Evolutionary conservation across 1,140 invertebrate species (phyloP), one percentile per base, ranked within the genome.

Genomic region (Trialeurodes vaporariorum): DNA sequence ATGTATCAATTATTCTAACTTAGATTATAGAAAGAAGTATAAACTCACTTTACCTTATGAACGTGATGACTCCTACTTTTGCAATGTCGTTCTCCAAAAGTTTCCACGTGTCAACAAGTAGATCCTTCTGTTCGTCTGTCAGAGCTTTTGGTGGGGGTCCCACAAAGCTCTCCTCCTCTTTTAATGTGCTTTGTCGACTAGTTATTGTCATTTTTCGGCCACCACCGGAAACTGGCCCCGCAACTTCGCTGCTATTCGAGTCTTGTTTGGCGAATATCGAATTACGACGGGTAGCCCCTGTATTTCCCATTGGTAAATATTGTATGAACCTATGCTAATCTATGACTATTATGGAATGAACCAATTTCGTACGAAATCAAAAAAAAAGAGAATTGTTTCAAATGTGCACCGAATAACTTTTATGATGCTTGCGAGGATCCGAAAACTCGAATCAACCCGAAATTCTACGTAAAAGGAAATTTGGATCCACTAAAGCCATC

Each of bases 61-160:
- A 83, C 49, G 81, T 81, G 64, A 82, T 81, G 64, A 83, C 81
- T 2, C 82, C 82, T 21, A 83, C 82, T 71, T 77, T 77, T 12
- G 81, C 78, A 25, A 83, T 81, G 68, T 82, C 80, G 34, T 77
- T 76, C 71, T 82, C 81, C 23, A 83, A 72, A 12, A 77, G 70
- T 62, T 80, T 81, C 82, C 82, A 83, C 1, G 78, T 80, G 23
- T 77, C 75, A 1, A 75, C 70, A 1, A 83, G 76, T 59, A 81
- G 64, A 61, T 76, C 73, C 70, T 79, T 82, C 71, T 83, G 79
- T 59, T 73, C 72, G 25, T 81, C 79, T 0, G 77, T 80, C 27
- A 83, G 70, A 0, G 71, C 68, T 25, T 71, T 66, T 0, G 74
- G 72, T 0, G 69, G 65, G 27, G 64, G 68, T 13, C 34, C 62